A percentile compares a stretch with the other conserved stretches of the same genome.
Evolutionary conservation across 2,113 vertebrate species (phyloP).

Genomic region (Ciconia boyciana): DNA sequence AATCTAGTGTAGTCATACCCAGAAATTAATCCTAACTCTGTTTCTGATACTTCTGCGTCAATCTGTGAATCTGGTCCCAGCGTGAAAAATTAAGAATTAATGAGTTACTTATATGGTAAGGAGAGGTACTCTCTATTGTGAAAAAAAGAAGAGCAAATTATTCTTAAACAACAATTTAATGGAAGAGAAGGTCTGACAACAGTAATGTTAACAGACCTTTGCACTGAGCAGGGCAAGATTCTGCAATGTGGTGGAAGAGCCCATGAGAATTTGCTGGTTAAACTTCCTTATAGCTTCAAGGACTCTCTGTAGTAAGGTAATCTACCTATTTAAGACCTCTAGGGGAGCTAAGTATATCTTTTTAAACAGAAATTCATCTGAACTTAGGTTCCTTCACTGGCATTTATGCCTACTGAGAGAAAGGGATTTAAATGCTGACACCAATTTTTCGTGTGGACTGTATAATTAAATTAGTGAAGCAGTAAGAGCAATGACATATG

Average conservation of each 20-base stretch:
- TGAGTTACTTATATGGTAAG: not conserved
- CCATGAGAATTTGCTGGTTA: not conserved
- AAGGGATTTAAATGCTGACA: not conserved
- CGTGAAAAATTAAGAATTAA: not conserved
- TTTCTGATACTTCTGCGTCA: not conserved
- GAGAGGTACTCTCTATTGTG: rapidly evolving
- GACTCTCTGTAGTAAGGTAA: not conserved
- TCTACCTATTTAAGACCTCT: not conserved
- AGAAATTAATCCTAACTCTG: not conserved
- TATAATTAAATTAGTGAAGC: not conserved
- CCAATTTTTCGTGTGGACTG: not conserved
- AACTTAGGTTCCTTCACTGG: not conserved
- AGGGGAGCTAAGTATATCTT: not conserved
- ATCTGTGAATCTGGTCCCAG: not conserved
- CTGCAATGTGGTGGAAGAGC: not conserved
- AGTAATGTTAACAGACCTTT: not conserved
- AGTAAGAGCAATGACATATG: not conserved
- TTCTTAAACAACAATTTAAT: not conserved
- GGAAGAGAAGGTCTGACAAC: not conserved
- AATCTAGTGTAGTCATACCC: not conserved
- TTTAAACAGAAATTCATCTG: not conserved
- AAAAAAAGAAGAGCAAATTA: not conserved
- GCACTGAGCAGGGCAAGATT: not conserved
- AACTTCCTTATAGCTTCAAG: not conserved
- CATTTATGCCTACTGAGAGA: not conserved